A percentile compares a stretch with the other conserved stretches of the same genome.
phyloP scores from a whole-genome alignment of 2,113 vertebrate genomes.

The Gymnocephalus cernua region DNA sequence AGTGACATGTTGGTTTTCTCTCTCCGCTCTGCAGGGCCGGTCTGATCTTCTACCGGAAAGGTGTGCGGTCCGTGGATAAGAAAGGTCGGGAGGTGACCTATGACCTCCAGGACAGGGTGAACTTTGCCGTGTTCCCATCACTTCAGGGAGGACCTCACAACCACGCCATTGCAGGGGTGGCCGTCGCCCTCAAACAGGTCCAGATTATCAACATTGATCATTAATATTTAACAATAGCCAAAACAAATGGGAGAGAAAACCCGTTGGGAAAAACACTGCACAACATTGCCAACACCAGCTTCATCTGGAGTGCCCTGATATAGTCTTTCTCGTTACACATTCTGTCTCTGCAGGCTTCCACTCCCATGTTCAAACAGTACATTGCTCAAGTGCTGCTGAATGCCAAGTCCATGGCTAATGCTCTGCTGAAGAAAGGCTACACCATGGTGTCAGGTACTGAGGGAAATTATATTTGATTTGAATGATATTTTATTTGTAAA shows the following conservation, averaged over 20 bases:
- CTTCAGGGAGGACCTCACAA: slow-evolving; percentile 95
- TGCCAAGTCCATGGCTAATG: slow-evolving; percentile 88
- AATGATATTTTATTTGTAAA: neutral
- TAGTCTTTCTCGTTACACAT: slow-evolving; percentile 9
- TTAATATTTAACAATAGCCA: neutral
- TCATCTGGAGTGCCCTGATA: slow-evolving; percentile 12
- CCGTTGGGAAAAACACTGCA: neutral
- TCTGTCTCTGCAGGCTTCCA: slow-evolving; percentile 83
- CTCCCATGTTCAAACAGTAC: slow-evolving; percentile 90
- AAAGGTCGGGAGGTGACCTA: slow-evolving; percentile 89
- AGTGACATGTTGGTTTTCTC: neutral
- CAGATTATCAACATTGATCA: neutral
- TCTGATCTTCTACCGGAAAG: slow-evolving; percentile 93
- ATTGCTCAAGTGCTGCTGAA: slow-evolving; percentile 90
- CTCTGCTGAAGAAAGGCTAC: slow-evolving; percentile 89
- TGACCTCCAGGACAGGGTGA: slow-evolving; percentile 91
- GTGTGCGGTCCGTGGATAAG: slow-evolving; percentile 86
- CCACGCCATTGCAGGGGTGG: slow-evolving; percentile 92
- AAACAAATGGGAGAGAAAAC: neutral
- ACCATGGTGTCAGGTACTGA: slow-evolving; percentile 90
- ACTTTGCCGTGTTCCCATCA: slow-evolving; percentile 94
- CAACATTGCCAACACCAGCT: neutral
- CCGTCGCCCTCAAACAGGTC: slow-evolving; percentile 92
- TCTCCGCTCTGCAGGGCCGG: slow-evolving; percentile 84
- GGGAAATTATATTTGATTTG: too few species aligned